Conservation (phyloP, 2,797 vertebrate genomes). For the Euphonia xanthogaster region DNA sequence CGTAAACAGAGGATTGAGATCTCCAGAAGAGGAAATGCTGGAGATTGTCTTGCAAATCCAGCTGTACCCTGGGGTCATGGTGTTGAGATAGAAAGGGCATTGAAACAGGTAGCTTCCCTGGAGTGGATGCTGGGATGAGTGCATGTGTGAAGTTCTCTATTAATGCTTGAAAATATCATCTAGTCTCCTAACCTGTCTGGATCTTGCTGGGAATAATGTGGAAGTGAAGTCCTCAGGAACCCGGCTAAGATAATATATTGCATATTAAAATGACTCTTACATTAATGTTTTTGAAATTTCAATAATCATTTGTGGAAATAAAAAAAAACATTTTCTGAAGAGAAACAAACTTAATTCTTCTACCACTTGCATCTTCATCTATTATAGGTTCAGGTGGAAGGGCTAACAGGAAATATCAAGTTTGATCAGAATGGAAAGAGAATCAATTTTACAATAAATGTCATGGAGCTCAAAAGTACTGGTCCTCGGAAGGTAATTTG, state of each 20-base stretch:
- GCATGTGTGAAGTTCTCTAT: background rate
- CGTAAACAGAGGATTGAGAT: conserved; percentile 96
- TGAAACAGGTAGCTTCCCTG: conserved; percentile 89
- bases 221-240: background rate
- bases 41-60: conserved; percentile 96
- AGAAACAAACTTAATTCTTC: background rate
- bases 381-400: conserved; percentile 91
- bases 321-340: background rate
- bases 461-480: conserved; percentile 97
- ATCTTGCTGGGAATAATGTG: background rate
- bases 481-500: conserved; percentile 92
- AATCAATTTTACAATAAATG: conserved; percentile 96
- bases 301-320: background rate
- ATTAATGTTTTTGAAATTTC: background rate
- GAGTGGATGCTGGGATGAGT: background rate
- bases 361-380: conserved; percentile 36
- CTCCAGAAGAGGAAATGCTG: conserved; percentile 91
- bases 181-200: background rate
- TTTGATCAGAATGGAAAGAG: conserved; percentile 98
- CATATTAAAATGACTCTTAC: background rate
- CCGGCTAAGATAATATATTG: background rate
- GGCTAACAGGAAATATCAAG: conserved; percentile 96
- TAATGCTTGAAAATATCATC: background rate
- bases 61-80: conserved; percentile 98
- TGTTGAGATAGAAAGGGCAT: conserved; percentile 95